These are phyloP conservation scores for Diadegma fenestrale DNA, from an alignment of 2,888 invertebrate genomes.

Conservation along the genomic window DNA sequence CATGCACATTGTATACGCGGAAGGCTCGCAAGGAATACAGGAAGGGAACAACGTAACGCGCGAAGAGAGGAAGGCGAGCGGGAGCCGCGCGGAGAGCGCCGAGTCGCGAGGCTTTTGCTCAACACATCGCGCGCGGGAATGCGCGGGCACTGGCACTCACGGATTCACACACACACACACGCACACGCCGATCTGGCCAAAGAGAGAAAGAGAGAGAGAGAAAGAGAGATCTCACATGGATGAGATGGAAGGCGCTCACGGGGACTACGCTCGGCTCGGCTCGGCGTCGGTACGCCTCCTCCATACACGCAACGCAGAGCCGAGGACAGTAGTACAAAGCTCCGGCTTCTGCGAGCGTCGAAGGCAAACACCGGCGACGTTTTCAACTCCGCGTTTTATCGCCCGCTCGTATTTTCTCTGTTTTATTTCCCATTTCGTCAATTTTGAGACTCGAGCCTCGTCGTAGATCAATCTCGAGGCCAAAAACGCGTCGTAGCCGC, in stretches of 20 bases:
- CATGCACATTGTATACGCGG: background rate
- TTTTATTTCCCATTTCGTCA: conserved; percentile 2
- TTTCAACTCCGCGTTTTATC: conserved; percentile 39
- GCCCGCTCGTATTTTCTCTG: conserved; percentile 39
- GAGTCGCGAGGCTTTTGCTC: conserved; percentile 43
- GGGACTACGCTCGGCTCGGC: conserved; percentile 73
- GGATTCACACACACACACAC: conserved; percentile 5
- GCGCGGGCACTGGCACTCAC: conserved; percentile 58
- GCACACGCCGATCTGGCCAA: background rate
- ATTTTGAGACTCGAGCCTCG: background rate
- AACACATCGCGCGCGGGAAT: conserved; percentile 65
- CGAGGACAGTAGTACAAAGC: conserved; percentile 79
- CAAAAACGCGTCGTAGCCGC: background rate
- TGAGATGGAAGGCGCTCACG: conserved; percentile 65
- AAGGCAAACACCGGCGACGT: conserved; percentile 62
- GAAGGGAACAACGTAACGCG: conserved; percentile 48
- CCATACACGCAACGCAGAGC: conserved; percentile 76
- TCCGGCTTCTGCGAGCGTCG: conserved; percentile 77
- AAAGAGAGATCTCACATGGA: conserved; percentile 52
- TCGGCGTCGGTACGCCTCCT: conserved; percentile 76
- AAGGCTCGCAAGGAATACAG: conserved; percentile 42
- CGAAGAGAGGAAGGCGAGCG: conserved; percentile 63
- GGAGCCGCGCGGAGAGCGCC: conserved; percentile 47
- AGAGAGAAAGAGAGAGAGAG: conserved; percentile 24
- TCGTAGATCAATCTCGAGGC: background rate